Evolutionary conservation across 2,797 vertebrate genomes (phyloP), one percentile per base, ranked within the genome.

Genomic region (Anas bernieri): DNA sequence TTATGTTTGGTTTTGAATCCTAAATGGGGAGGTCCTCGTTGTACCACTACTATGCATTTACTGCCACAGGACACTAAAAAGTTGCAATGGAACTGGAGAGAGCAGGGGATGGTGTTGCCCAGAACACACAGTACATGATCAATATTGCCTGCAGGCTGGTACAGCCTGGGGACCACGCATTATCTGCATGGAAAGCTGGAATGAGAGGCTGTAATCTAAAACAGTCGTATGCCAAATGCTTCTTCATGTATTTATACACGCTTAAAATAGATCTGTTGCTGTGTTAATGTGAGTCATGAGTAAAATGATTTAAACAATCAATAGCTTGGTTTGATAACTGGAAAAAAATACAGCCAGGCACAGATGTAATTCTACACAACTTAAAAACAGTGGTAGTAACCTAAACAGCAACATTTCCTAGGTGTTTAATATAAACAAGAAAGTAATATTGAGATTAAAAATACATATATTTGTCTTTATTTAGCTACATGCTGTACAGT

Each of bases 221-320:
- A 64, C 11, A 84, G 52, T 22, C 28, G 67, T 72, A 48, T 90
- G 48, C 46, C 79, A 90, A 86, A 82, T 58, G 48, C 64, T 64
- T 69, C 67, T 83, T 90, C 33, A 8, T 78, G 9, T 90, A 54
- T 92, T 93, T 90, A 63, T 64, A 63, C 20, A 37, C 15, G 16
- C 28, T 95, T 95, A 63, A 92, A 93, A 90, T 83, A 90, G 56
- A 88, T 58, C 72, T 16, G 14, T 80, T 86, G 56, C 77, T 79
- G 28, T 83, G 63, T 91, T 83, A 46, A 70, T 61, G 12, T 35
- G 39, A 84, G n/a, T 83, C 61, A 73, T 50, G 77, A 88, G 63
- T 81, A 78, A 83, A 87, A 79, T 46, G 26, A 67, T 92, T 78
- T 58, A 68, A 91, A 52, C 67, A 37, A 94, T 83, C 62, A 50